Percentiles rank a stretch among this genome's conserved stretches.
Evolutionary conservation across 2,797 vertebrate genomes (phyloP).

Genomic region (Aselliscus stoliczkanus): DNA sequence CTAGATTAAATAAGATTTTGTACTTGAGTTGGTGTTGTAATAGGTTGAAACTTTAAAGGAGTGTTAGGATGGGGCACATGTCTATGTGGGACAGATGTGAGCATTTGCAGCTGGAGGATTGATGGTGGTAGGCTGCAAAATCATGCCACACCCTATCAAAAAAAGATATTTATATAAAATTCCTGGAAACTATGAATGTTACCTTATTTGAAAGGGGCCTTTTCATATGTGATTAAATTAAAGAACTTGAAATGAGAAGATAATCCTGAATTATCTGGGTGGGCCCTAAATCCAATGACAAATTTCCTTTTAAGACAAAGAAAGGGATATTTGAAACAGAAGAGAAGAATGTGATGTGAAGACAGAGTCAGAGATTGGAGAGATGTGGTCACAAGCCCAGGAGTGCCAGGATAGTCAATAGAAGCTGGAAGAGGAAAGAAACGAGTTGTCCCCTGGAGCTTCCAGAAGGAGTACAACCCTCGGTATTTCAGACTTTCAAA

Average conservation of each 20-base stretch:
- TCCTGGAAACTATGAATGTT: neutral
- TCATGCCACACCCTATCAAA: neutral
- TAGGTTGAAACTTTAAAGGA: neutral
- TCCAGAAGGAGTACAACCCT: neutral
- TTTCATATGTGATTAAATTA: neutral
- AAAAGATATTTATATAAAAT: neutral
- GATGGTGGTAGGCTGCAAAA: neutral
- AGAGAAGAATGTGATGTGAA: neutral
- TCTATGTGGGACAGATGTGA: neutral
- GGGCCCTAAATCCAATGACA: neutral
- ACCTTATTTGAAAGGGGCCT: neutral
- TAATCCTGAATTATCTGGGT: neutral
- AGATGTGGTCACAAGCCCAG: neutral
- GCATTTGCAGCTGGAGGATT: neutral
- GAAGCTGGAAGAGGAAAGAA: neutral
- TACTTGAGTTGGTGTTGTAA: neutral
- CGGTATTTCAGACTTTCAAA: neutral
- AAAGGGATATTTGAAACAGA: neutral
- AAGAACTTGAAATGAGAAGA: neutral
- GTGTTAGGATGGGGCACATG: neutral
- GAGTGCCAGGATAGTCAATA: neutral
- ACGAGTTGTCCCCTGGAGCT: neutral
- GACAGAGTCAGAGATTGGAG: neutral
- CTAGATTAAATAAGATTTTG: neutral
- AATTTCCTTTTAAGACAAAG: neutral